A percentile compares a stretch with the other conserved stretches of the same genome.
phyloP scores from a whole-genome alignment of 2,888 invertebrate species.

The Apoda limacodes region DNA sequence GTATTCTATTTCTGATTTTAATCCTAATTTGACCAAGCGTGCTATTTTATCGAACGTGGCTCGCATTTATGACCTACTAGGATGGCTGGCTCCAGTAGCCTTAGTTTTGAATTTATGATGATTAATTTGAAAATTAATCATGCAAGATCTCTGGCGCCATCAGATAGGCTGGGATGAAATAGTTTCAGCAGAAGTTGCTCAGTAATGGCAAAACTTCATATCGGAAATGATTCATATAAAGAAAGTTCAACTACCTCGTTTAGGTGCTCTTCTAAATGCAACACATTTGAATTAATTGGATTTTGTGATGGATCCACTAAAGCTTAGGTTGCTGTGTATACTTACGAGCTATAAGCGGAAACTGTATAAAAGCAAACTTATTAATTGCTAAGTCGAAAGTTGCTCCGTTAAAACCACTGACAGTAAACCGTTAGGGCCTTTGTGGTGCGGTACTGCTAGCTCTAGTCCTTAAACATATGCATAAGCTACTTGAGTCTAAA shows the following conservation, averaged over 20 bases:
- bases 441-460: constrained; percentile 9
- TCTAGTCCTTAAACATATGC: not conserved
- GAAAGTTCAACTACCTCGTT: not conserved
- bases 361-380: constrained; percentile 1
- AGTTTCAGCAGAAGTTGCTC: too few relatives aligned
- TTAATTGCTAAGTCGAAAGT: constrained; percentile 10
- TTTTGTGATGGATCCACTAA: constrained; percentile 7
- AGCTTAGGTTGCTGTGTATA: constrained; percentile 11
- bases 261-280: not conserved
- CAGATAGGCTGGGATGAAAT: constrained; percentile 1
- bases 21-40: too few relatives aligned
- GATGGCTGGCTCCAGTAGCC: not conserved
- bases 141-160: constrained; percentile 1
- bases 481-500: too few relatives aligned
- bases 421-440: constrained; percentile 10
- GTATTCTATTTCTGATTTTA: too few relatives aligned
- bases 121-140: not conserved
- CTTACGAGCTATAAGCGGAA: constrained; percentile 1
- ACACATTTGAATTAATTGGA: constrained; percentile 7
- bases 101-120: too few relatives aligned
- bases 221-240: too few relatives aligned
- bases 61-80: constrained; percentile 2
- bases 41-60: constrained; percentile 1
- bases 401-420: constrained; percentile 12
- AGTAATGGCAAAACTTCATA: too few relatives aligned